Conservation (phyloP, 2,888 invertebrate species). For the Pachycephus smyrnensis region DNA sequence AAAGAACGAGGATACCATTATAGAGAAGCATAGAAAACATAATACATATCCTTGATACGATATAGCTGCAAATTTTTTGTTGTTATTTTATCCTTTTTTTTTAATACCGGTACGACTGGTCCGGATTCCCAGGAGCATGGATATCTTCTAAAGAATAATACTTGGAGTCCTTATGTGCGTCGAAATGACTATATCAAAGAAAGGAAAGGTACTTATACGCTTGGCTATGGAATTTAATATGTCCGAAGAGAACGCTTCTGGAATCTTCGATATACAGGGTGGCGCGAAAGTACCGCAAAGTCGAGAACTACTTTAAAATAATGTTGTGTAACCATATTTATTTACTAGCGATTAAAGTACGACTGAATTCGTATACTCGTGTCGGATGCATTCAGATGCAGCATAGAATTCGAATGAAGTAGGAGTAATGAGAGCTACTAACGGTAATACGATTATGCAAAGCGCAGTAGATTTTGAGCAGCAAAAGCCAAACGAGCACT, state of each 20-base stretch:
- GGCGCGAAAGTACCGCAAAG: background rate
- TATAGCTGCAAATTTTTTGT: background rate
- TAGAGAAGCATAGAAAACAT: background rate
- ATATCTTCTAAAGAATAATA: background rate
- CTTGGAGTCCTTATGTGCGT: background rate
- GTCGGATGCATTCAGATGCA: background rate
- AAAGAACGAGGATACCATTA: background rate
- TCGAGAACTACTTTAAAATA: background rate
- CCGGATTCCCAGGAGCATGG: background rate
- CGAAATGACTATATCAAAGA: background rate
- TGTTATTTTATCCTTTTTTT: background rate
- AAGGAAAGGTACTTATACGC: background rate
- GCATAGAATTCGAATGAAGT: background rate
- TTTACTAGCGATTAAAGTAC: background rate
- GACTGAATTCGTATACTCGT: background rate
- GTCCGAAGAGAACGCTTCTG: background rate
- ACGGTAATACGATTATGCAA: background rate
- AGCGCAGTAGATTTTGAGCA: background rate
- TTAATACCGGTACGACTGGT: background rate
- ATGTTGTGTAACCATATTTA: background rate
- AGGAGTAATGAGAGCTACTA: background rate
- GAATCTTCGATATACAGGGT: background rate
- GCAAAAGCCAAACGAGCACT: background rate
- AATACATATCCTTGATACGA: background rate
- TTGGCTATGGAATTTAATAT: background rate